Evolutionary conservation across 2,113 vertebrate species (phyloP).

Genomic region (Australoheros scitulus): DNA sequence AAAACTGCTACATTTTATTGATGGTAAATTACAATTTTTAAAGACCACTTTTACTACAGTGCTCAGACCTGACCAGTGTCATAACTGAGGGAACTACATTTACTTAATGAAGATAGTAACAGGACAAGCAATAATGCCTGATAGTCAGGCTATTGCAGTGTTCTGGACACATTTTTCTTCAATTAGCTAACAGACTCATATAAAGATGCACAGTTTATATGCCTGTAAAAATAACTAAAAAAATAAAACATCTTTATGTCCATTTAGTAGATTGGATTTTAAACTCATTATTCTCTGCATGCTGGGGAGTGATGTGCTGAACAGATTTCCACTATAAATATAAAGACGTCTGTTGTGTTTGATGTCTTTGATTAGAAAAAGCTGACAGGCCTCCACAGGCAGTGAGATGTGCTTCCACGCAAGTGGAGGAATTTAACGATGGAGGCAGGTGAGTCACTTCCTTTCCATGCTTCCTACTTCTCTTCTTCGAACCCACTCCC

Average conservation of each 20-base stretch:
- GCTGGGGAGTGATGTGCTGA: not conserved
- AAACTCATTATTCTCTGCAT: not conserved
- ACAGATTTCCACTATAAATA: conserved; percentile 1
- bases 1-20: not conserved
- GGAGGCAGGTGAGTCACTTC: conserved; percentile 14
- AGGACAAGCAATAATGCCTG: conserved; percentile 10
- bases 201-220: conserved; percentile 1
- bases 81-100: not conserved
- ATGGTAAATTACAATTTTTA: not conserved
- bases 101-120: conserved; percentile 20
- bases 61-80: not conserved
- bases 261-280: conserved; percentile 44
- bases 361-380: conserved; percentile 48
- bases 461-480: not conserved
- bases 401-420: conserved; percentile 20
- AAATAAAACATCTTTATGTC: not conserved
- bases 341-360: not conserved
- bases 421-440: not conserved
- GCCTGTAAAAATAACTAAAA: not conserved
- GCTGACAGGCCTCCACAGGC: not conserved
- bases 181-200: conserved; percentile 26
- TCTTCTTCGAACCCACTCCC: not conserved
- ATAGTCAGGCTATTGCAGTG: not conserved
- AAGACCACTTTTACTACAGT: not conserved
- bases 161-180: not conserved